These are phyloP conservation scores for Criorhina ranunculi DNA, from an alignment of 2,888 invertebrate genomes.

Conservation along the genomic window DNA sequence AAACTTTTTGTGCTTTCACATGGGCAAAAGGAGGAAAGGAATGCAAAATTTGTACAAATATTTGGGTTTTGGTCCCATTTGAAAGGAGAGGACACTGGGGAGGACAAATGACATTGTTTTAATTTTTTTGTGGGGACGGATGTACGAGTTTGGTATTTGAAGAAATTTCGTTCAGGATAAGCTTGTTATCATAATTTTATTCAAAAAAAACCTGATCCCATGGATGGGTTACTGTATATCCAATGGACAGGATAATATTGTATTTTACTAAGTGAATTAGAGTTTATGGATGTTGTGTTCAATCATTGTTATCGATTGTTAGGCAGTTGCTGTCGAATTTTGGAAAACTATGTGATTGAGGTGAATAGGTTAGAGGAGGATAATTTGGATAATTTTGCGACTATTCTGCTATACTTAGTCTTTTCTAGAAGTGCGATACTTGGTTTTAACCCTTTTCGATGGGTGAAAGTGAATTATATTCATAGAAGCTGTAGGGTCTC, in stretches of 20 bases:
- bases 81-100: background rate
- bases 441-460: too few relatives aligned
- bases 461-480: too few relatives aligned
- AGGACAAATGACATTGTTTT: constrained; percentile 15
- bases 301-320: constrained; percentile 1
- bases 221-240: background rate
- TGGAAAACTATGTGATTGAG: background rate
- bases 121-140: background rate
- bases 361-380: background rate
- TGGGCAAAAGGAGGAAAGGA: background rate
- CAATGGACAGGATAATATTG: constrained; percentile 19
- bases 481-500: too few relatives aligned
- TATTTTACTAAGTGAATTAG: constrained; percentile 25
- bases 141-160: constrained; percentile 7
- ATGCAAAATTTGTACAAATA: constrained; percentile 52
- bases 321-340: background rate
- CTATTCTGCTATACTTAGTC: too few relatives aligned
- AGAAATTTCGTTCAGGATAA: constrained; percentile 39
- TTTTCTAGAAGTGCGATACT: too few relatives aligned
- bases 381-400: too few relatives aligned
- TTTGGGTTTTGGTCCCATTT: constrained; percentile 47
- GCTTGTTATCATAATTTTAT: constrained; percentile 52
- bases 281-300: constrained; percentile 10
- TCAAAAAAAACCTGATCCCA: constrained; percentile 21
- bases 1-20: constrained; percentile 38